Evolutionary conservation across 2,113 vertebrate species (phyloP), one percentile per base, ranked within the genome.

Genomic region (Conger conger): DNA sequence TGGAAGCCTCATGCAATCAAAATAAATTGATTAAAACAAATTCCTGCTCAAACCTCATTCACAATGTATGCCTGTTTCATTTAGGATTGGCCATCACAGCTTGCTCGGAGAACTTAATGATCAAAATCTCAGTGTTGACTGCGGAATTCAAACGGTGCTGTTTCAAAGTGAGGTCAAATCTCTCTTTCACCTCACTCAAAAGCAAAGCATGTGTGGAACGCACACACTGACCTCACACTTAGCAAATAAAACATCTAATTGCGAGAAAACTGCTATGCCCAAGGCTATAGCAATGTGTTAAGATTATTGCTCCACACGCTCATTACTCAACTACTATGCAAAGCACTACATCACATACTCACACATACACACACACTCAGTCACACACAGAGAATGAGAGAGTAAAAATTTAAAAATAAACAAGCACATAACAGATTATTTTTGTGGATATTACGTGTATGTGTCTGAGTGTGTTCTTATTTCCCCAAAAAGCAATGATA

Each of bases 401-500:
- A 40, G 35, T 73, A 83, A 76, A 73, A n/a, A 83, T 78, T 35
- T 17, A 36, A 30, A n/a, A 38, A 11, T 83, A 68, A 83, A 76
- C 7, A 83, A 35, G 27, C 38, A 83, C 15, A 45, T 63, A 27
- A 63, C 1, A 23, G 15, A 0, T 20, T 63, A 4, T 27, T 23
- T 63, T 63, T 50, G 45, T 50, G 45, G 11, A 15, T 50, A 13
- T 15, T 50, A 15, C 15, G 45, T 50, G 45, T 50, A 15, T 50
- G 45, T 50, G 45, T 9, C 11, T 50, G 45, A 8, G 18, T 27
- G 3, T 63, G 18, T 7, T 63, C 27, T 35, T 78, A 37, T 54
- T 36, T 33, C 30, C 3, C 18, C 27, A 83, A 77, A 76, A 45
- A 73, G 27, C 38, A 38, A 20, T 87, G 80, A 87, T 76, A 82